Conservation (phyloP, 2,888 invertebrate species). For the Stenolophus ochropezus region DNA sequence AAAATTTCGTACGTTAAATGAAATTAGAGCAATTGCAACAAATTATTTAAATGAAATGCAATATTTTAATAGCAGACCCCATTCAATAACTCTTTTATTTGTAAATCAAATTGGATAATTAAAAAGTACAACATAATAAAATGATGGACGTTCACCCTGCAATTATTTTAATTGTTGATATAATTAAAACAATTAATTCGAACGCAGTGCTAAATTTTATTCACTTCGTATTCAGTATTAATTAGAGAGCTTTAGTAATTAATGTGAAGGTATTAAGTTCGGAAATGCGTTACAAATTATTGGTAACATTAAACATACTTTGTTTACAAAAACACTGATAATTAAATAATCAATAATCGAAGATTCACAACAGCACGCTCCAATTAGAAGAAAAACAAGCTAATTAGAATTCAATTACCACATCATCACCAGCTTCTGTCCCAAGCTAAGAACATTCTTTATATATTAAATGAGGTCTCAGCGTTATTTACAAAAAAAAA, state of each 20-base stretch:
- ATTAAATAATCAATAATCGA: not conserved
- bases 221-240: not conserved
- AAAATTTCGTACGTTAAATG: no score
- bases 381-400: not conserved
- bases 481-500: no score
- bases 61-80: not conserved
- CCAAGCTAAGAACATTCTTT: no score
- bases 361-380: not conserved
- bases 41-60: no score
- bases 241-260: constrained; percentile 2
- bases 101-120: not conserved
- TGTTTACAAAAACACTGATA: not conserved
- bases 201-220: constrained; percentile 15
- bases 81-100: not conserved
- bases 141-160: not conserved
- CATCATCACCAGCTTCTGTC: no score
- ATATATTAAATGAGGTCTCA: no score
- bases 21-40: no score
- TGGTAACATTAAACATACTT: not conserved
- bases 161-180: constrained; percentile 15
- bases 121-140: not conserved
- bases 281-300: constrained; percentile 7
- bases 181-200: constrained; percentile 26
- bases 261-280: not conserved
- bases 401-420: not conserved